These are phyloP conservation scores for Gopherus evgoodei DNA, from an alignment of 2,113 vertebrate genomes.

Conservation along the genomic window DNA sequence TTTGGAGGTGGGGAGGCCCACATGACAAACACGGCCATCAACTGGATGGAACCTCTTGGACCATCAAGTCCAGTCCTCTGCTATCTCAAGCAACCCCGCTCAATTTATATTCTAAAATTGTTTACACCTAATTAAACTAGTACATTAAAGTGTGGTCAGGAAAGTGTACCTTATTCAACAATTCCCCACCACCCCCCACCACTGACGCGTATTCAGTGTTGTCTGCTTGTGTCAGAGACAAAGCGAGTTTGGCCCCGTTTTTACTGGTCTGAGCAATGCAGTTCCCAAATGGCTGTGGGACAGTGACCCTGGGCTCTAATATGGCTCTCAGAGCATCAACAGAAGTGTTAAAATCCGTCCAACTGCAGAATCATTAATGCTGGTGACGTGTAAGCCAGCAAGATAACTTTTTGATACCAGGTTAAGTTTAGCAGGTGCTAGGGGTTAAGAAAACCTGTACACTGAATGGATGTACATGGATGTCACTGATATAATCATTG, in stretches of 20 bases:
- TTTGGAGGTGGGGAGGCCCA: neutral
- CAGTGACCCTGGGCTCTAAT: neutral
- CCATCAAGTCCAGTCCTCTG: too few relatives aligned
- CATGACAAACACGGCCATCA: neutral
- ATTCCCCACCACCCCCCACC: too few relatives aligned
- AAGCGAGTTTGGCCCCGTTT: neutral
- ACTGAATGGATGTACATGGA: neutral
- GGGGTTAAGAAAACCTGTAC: fast-evolving
- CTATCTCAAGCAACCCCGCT: too few relatives aligned
- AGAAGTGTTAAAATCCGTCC: neutral
- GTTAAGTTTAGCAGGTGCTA: fast-evolving
- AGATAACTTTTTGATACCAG: neutral
- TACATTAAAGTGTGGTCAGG: neutral
- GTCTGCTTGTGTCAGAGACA: neutral
- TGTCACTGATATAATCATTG: neutral
- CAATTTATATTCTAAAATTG: neutral
- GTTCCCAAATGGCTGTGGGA: neutral
- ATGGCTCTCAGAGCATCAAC: fast-evolving
- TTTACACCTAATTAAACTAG: neutral
- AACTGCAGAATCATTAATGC: fast-evolving
- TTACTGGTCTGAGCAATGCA: neutral
- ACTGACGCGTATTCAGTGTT: neutral
- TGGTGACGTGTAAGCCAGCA: fast-evolving
- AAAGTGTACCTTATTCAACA: neutral
- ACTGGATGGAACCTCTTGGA: too few relatives aligned